Conservation (phyloP, 1,140 invertebrate species). For the Prorops nasuta region DNA sequence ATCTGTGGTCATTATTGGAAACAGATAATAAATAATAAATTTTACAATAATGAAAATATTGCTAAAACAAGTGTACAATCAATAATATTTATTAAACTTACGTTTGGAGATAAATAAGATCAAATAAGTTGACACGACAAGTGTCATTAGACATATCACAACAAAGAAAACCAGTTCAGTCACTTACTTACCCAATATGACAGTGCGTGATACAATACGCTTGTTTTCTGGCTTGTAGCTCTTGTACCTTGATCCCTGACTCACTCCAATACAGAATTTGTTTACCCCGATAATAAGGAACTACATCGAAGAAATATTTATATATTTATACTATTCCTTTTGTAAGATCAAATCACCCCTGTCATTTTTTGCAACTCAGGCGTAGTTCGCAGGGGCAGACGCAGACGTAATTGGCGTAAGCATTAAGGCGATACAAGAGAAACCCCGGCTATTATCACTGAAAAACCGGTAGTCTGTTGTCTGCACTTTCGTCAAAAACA, state of each 20-base stretch:
- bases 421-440: no score
- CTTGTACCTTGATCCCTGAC: conserved; percentile 29
- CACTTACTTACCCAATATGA: conserved; percentile 18
- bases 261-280: conserved; percentile 23
- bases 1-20: no score
- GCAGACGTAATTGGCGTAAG: no score
- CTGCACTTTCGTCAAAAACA: no score
- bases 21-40: background rate
- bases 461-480: no score
- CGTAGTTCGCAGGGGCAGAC: no score
- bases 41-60: background rate
- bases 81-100: background rate
- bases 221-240: background rate
- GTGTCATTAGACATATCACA: background rate
- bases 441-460: no score
- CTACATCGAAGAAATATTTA: no score
- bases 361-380: no score
- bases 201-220: conserved; percentile 6
- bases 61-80: background rate
- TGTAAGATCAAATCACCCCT: no score
- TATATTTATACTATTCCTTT: no score
- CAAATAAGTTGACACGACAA: conserved; percentile 7
- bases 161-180: conserved; percentile 15
- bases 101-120: conserved; percentile 11
- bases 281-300: conserved; percentile 25